Evolutionary conservation across 2,797 vertebrate species (phyloP), one percentile per base, ranked within the genome.

Genomic region (Platalea minor): DNA sequence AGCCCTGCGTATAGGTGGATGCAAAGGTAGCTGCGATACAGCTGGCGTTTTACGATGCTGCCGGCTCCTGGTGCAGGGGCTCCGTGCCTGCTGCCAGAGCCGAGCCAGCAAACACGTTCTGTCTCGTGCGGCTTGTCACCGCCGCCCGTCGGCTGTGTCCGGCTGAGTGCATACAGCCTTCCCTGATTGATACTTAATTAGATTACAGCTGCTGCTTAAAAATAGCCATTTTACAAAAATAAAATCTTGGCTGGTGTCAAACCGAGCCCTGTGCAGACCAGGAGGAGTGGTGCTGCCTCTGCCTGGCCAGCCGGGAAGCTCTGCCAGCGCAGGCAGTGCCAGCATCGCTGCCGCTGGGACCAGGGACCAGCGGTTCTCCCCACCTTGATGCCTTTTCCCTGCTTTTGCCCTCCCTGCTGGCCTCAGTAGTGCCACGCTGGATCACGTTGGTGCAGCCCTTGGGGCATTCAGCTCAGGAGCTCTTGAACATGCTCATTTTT

Each of bases 141-240:
- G 9, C 73, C 61, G 13, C 83, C 70, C 37, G 16, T 63, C 50
- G 35, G 92, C 94, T 69, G 73, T 70, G 79, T 76, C 88, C 86
- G 37, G 94, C 90, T 85, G 73, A 35, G 81, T 39, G 70, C 29
- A 1, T 43, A 28, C 53, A 80, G 75, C 89, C 76, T 96, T 94
- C 70, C 51, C 78, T 85, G 73, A 82, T 41, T 92, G 95, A 95
- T 95, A 78, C 82, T 91, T 97, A 91, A 95, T 95, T 96, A 94
- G 95, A 96, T 92, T 93, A 94, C 68, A 83, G 80, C 46, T 72
- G 82, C 95, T 8, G 56, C 94, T 89, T 92, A 93, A 95, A 95
- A 96, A 95, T 92, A 94, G 92, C 84, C 45, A 48, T 93, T 96
- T 93, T 50, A 75, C 80, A 74, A 89, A 93, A 90, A 85, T 50